phyloP scores from a whole-genome alignment of 1,140 invertebrate genomes.

The Drosophila ercepeae region DNA sequence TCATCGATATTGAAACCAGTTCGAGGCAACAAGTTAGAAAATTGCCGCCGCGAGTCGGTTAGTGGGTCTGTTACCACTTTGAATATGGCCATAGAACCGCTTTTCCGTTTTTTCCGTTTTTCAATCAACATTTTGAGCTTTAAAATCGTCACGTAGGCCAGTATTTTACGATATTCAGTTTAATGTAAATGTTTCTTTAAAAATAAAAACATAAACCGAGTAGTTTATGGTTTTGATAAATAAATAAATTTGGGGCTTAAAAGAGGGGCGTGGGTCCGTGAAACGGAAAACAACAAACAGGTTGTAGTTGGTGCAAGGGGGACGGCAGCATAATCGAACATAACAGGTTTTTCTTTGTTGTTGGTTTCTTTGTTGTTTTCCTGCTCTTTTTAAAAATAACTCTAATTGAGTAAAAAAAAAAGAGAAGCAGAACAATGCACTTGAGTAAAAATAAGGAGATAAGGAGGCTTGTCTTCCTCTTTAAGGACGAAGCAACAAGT shows the following conservation, averaged over 20 bases:
- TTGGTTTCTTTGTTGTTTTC: conserved; percentile 12
- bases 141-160: conserved; percentile 65
- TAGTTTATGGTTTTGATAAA: conserved; percentile 34
- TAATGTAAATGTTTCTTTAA: conserved; percentile 47
- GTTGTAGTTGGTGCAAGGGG: no score
- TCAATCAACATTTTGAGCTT: conserved; percentile 3
- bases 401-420: conserved; percentile 25
- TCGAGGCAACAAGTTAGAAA: conserved; percentile 44
- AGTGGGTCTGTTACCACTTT: conserved; percentile 35
- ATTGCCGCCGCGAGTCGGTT: conserved; percentile 23
- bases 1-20: conserved; percentile 29
- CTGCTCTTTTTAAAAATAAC: conserved; percentile 24
- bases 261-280: conserved; percentile 34
- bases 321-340: no score
- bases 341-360: conserved; percentile 17
- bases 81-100: conserved; percentile 47
- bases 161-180: conserved; percentile 18
- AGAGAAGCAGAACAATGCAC: conserved; percentile 30
- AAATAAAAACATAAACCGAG: conserved; percentile 40
- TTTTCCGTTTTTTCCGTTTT: conserved; percentile 33
- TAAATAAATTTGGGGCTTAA: conserved; percentile 33
- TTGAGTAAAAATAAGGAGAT: conserved; percentile 32
- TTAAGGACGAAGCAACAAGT: conserved; percentile 38
- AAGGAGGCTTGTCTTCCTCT: conserved; percentile 27
- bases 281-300: conserved; percentile 40